Conservation (phyloP, 2,113 vertebrate genomes). For the Eolophus roseicapilla region DNA sequence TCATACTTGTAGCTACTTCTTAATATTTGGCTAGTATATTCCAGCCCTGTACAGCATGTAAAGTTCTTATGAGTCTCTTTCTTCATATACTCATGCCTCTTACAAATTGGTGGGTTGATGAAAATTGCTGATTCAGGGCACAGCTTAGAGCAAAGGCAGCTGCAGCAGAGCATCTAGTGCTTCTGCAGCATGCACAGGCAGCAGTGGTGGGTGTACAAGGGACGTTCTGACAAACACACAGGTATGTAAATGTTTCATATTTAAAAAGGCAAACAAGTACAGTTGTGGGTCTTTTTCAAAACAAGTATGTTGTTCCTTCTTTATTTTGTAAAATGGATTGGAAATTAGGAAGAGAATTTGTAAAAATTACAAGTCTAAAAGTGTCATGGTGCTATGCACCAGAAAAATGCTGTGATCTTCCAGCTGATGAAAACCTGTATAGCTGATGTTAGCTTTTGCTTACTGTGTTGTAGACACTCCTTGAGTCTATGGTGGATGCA, state of each 20-base stretch:
- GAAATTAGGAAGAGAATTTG: background rate
- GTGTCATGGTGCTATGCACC: background rate
- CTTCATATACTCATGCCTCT: background rate
- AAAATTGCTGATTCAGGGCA: background rate
- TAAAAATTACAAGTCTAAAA: background rate
- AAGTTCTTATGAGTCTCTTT: background rate
- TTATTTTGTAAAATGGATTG: background rate
- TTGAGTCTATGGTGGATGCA: slow-evolving; percentile 93
- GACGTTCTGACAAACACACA: background rate
- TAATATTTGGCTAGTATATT: background rate
- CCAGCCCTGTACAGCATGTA: background rate
- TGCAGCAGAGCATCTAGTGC: background rate
- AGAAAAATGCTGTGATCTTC: background rate
- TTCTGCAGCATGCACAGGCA: background rate
- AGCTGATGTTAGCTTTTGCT: background rate
- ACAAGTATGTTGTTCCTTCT: background rate
- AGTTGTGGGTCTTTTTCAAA: background rate
- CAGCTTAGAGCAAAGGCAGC: background rate
- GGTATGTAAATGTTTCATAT: background rate
- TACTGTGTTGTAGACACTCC: slow-evolving; percentile 74
- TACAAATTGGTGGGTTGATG: background rate
- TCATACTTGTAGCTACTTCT: background rate
- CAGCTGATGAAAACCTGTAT: background rate
- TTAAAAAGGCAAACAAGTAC: background rate
- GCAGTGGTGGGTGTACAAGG: background rate